Base-by-base conservation (phyloP, 2,797 vertebrate genomes). In the Semaprochilodus insignis region DNA sequence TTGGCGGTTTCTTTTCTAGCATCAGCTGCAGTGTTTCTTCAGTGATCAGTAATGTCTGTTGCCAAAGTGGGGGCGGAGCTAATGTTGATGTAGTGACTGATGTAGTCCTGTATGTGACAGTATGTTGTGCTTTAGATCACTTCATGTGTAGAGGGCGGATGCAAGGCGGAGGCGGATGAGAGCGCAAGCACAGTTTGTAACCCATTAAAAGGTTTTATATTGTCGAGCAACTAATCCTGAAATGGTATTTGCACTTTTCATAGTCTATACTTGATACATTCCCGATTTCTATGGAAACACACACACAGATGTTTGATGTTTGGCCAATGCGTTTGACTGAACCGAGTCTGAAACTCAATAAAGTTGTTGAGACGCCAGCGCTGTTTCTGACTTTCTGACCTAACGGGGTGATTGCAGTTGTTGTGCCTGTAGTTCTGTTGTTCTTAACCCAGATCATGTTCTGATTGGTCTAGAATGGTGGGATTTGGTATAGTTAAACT, bases 221-320 rank as follows among this genome's bases (percentile, higher is more conserved):
- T 97, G 95, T 97, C 95, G 96, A 95, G 91, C 96, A 95, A 95
- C 96, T 96, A 97, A 99, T 98, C 94, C 96, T 97, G 96, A 97
- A 78, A 97, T 97, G 96, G 96, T 97, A 95, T 98, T 99, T 99
- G 98, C 97, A 99, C 98, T n/a, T 99, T 99, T 99, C 96, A 97
- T 99, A 99, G 96, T 97, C 96, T 98, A 97, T 98, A 99, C 97
- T 99, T 99, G 97, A 98, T 99, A 98, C 97, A 99, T 99, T 99
- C 98, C 98, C 97, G 96, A 94, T 99, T 99, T 99, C 96, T 98
- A 97, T 96, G 96, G 95, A 96, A 92, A n/a, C n/a, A 94, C 27
- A 83, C 74, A 36, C 2, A 36, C 36, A 36, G 94, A 93, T 93
- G 92, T 97, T 96, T 96, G 95, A 96, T 95, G 96, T 98, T 96